phyloP scores from a whole-genome alignment of 2,888 invertebrate genomes.

The Hymenopus coronatus region DNA sequence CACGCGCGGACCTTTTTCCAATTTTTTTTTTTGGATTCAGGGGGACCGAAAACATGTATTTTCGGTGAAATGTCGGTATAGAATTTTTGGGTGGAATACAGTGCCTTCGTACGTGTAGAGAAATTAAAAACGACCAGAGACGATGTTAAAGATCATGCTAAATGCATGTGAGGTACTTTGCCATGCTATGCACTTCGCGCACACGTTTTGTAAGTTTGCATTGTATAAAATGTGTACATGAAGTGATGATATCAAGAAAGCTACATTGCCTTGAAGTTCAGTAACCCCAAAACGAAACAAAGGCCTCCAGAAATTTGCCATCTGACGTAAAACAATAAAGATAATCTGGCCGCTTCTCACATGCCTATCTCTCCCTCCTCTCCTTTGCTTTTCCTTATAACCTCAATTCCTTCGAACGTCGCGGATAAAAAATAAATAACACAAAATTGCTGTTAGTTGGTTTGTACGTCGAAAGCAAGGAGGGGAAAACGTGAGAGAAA shows the following conservation, averaged over 20 bases:
- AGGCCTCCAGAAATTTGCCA: neutral
- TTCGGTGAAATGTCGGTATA: no score
- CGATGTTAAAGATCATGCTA: no score
- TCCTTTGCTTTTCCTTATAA: neutral
- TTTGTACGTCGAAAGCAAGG: neutral
- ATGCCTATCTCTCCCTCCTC: neutral
- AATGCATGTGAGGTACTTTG: no score
- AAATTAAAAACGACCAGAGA: no score
- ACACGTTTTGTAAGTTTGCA: neutral
- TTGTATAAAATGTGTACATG: neutral
- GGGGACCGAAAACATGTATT: no score
- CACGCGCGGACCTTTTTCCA: no score
- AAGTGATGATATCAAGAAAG: neutral
- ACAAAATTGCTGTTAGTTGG: neutral
- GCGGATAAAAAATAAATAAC: neutral
- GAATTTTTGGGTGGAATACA: no score
- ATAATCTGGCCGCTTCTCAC: neutral
- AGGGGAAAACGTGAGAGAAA: slow-evolving; percentile 11
- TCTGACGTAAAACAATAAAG: neutral
- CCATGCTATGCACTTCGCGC: no score
- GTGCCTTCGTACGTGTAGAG: no score
- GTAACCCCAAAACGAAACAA: neutral
- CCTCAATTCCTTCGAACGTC: slow-evolving; percentile 1
- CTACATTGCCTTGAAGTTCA: neutral
- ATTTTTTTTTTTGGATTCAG: no score